phyloP scores from a whole-genome alignment of 2,113 vertebrate genomes.

The Melanerpes aurifrons region DNA sequence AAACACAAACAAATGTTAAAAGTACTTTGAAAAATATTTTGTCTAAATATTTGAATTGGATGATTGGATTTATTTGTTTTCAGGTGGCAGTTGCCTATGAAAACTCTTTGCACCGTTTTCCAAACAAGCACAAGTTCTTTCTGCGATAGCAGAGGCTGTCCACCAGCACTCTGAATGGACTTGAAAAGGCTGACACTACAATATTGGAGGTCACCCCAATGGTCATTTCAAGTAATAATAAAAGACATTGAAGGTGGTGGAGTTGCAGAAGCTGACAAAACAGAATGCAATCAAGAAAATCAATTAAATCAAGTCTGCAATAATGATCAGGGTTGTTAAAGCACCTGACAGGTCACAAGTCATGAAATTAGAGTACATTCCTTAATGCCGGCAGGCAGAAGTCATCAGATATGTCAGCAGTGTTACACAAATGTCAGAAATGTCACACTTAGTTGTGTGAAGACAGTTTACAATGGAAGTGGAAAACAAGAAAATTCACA shows the following conservation, averaged over 20 bases:
- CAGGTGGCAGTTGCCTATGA: not conserved
- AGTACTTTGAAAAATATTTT: not conserved
- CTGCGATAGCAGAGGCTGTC: not conserved
- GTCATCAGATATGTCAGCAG: constrained; percentile 28
- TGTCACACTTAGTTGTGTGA: constrained; percentile 6
- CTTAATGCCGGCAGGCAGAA: constrained; percentile 1
- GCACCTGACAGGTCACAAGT: constrained; percentile 24
- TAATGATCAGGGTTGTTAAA: constrained; percentile 27
- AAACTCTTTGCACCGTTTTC: not conserved
- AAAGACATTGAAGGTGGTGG: not conserved
- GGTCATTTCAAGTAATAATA: constrained; percentile 23
- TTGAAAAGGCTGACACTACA: not conserved
- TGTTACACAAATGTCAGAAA: constrained; percentile 46
- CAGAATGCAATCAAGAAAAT: constrained; percentile 28
- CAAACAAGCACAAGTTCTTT: not conserved
- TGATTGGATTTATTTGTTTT: not conserved
- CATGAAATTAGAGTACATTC: not conserved
- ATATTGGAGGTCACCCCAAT: not conserved
- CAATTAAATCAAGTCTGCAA: constrained; percentile 18
- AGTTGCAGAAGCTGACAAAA: constrained; percentile 41
- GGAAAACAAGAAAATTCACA: not conserved
- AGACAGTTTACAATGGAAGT: not conserved
- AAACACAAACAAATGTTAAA: not conserved
- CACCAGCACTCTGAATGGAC: not conserved
- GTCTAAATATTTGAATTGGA: not conserved